Percentiles rank a stretch among this genome's conserved stretches.
These are phyloP conservation scores for Drosophila ercepeae DNA, from an alignment of 1,140 invertebrate species.

Conservation along the genomic window DNA sequence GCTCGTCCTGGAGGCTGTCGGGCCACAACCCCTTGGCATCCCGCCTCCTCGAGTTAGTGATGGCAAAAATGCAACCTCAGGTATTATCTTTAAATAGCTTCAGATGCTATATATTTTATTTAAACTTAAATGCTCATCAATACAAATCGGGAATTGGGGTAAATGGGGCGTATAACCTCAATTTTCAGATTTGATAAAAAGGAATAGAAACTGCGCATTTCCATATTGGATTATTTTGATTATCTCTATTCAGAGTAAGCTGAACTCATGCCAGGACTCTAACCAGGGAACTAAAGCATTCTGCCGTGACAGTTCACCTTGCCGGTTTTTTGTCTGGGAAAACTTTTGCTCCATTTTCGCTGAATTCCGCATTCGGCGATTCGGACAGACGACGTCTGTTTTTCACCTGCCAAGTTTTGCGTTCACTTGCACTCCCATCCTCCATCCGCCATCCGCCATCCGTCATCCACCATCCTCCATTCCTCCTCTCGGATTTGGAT, in stretches of 20 bases:
- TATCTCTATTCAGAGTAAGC: neutral
- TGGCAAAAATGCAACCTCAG: neutral
- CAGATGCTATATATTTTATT: neutral
- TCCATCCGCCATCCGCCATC: too few species aligned
- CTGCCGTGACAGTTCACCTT: conserved; percentile 26
- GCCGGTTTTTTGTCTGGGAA: conserved; percentile 22
- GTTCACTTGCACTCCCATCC: neutral
- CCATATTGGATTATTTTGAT: too few species aligned
- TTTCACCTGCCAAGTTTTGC: conserved; percentile 51
- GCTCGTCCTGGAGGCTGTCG: conserved; percentile 44
- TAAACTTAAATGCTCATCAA: too few species aligned
- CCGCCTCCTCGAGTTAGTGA: neutral
- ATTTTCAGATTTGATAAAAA: too few species aligned
- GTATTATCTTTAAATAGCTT: too few species aligned
- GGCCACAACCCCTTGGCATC: too few species aligned
- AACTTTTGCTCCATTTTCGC: conserved; percentile 50
- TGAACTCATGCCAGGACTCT: neutral
- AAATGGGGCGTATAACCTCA: too few species aligned
- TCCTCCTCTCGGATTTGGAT: conserved; percentile 1
- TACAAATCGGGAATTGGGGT: too few species aligned
- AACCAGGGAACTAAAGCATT: conserved; percentile 1
- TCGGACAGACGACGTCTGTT: conserved; percentile 67
- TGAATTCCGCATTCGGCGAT: conserved; percentile 41
- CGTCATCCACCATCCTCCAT: neutral
- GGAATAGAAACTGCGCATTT: too few species aligned